These are phyloP conservation scores for Campoletis sonorensis DNA, from an alignment of 1,140 invertebrate species.

Conservation along the genomic window DNA sequence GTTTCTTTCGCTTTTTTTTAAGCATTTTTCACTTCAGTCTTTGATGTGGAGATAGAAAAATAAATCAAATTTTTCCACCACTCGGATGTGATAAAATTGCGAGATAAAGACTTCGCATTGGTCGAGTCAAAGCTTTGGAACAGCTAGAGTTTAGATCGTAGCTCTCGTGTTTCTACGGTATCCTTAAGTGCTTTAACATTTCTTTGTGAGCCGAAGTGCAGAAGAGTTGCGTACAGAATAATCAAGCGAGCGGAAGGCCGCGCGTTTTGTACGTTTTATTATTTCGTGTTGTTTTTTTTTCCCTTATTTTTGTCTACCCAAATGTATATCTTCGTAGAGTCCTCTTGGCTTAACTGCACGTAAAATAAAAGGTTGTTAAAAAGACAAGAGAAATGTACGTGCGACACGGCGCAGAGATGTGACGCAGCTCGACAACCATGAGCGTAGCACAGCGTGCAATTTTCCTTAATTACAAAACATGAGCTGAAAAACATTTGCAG, in stretches of 20 bases:
- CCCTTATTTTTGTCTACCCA: too few species aligned
- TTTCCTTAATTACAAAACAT: too few species aligned
- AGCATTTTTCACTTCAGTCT: neutral
- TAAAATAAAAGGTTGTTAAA: too few species aligned
- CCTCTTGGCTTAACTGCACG: too few species aligned
- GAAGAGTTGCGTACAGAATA: neutral
- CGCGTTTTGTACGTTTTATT: neutral
- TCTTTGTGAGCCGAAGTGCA: neutral
- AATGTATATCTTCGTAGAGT: too few species aligned
- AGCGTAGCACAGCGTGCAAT: too few species aligned
- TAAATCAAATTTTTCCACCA: neutral
- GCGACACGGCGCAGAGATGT: too few species aligned
- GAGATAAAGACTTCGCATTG: neutral
- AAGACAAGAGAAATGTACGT: too few species aligned
- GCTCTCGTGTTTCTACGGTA: neutral
- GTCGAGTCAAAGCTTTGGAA: constrained; percentile 1
- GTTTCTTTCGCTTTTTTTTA: neutral
- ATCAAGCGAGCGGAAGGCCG: neutral
- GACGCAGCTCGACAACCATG: too few species aligned
- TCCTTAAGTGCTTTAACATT: neutral
- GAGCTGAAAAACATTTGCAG: too few species aligned
- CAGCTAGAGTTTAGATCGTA: neutral
- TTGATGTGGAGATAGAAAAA: neutral
- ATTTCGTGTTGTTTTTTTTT: too few species aligned
- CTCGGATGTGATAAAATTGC: neutral